These are phyloP conservation scores for Camelus bactrianus DNA, from an alignment of 2,113 vertebrate genomes.

Conservation along the genomic window DNA sequence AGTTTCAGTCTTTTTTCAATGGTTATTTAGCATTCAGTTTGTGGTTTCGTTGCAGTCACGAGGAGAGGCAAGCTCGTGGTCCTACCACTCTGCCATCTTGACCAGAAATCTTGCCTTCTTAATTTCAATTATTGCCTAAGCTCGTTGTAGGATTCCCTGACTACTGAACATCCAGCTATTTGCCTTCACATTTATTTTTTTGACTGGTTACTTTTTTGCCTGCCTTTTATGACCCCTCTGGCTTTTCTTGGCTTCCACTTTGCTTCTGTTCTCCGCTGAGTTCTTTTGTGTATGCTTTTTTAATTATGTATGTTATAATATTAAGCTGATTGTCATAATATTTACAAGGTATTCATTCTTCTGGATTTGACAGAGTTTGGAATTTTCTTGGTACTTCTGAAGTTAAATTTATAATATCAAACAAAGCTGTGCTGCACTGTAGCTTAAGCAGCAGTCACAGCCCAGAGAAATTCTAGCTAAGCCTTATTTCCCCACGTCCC, in stretches of 20 bases:
- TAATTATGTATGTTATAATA: background rate
- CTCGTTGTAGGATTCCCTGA: background rate
- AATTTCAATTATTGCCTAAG: background rate
- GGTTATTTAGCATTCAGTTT: no score
- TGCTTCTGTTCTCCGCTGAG: background rate
- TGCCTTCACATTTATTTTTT: background rate
- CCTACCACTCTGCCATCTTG: no score
- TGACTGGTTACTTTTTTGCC: background rate
- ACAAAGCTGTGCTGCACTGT: background rate
- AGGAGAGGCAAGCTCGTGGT: no score
- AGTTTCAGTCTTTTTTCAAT: no score
- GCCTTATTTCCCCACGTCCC: background rate
- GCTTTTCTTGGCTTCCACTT: background rate
- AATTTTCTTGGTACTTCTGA: conserved; percentile 47
- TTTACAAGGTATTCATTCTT: background rate
- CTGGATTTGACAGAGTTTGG: background rate
- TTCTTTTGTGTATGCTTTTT: background rate
- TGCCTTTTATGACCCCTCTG: background rate
- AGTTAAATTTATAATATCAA: background rate
- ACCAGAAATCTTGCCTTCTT: background rate
- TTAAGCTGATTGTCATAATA: conserved; percentile 38
- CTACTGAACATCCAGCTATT: background rate
- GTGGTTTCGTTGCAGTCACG: no score
- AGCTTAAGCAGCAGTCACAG: background rate
- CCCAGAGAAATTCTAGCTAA: background rate